Base-by-base conservation (phyloP, 2,888 invertebrate species). In the Catonia carolina region DNA sequence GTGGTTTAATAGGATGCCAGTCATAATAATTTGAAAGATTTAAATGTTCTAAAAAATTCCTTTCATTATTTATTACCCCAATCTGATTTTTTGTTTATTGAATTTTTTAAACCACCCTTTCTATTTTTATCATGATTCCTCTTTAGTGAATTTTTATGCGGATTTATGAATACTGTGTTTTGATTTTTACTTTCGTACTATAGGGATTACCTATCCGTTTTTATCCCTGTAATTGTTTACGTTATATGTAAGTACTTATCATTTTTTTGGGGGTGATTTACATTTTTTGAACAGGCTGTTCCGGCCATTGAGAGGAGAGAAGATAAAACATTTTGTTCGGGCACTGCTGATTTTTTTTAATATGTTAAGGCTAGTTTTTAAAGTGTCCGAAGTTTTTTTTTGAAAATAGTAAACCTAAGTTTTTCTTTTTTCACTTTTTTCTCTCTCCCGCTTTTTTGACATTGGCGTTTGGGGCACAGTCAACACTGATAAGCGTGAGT, bases 391-490 rank as follows among this genome's bases (percentile, higher is more conserved):
- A 18, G 8, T 23, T 20, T 22, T 45, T 45, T 45, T 45, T 23
- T 27, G 27, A 27, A 27, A 27, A 27, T 8, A 27, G 8, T 27
- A 27, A 27, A 27, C 27, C 62, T 59, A 62, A 63, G 62, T 58
- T 64, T 64, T 61, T 54, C 60, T 52, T 60, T 62, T 62, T 65
- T 62, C 58, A 61, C 60, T 61, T 57, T 41, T 51, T 20, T 55
- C 55, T 59, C 39, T 53, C 41, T 51, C 35, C 41, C 56, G 56
- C 55, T 55, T 59, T 59, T 59, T 59, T 59, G 59, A 59, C 59
- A 59, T 53, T 52, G 45, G 45, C 58, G 53, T 42, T 59, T 56
- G 53, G 52, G 33, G 53, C 45, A 53, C 49, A 49, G 56, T 50
- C 51, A 52, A 22, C 53, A 57, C n/a, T 14, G 45, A 60, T 47